These are phyloP conservation scores for Apeltes quadracus DNA, from an alignment of 2,113 vertebrate species.

Conservation along the genomic window DNA sequence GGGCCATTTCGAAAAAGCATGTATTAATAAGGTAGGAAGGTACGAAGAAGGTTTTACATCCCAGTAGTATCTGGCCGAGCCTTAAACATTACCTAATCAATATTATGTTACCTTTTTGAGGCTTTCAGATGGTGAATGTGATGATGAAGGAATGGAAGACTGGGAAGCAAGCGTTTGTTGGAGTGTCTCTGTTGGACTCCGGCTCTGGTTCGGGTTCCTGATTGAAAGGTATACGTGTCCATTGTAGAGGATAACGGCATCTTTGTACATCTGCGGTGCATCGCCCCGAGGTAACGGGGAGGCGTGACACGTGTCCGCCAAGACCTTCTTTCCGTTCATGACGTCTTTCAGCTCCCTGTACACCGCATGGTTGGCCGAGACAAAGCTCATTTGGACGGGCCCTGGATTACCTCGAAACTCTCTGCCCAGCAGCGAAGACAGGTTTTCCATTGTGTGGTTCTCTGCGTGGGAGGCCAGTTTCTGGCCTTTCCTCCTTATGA, in stretches of 20 bases:
- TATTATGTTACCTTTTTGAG: slow-evolving; percentile 23
- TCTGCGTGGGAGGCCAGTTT: neutral
- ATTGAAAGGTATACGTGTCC: slow-evolving; percentile 54
- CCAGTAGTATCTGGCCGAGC: neutral
- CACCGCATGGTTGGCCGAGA: slow-evolving; percentile 26
- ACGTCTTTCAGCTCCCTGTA: slow-evolving; percentile 40
- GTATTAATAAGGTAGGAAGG: neutral
- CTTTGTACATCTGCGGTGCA: rapidly evolving
- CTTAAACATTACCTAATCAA: neutral
- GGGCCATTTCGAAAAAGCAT: neutral
- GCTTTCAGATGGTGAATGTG: neutral
- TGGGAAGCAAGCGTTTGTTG: neutral
- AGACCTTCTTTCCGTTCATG: neutral
- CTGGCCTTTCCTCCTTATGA: slow-evolving; percentile 43
- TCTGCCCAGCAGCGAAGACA: neutral
- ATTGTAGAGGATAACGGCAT: slow-evolving; percentile 40
- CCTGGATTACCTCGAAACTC: neutral
- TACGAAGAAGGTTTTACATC: neutral
- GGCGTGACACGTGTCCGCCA: neutral
- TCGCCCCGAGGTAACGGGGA: neutral
- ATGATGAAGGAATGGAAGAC: neutral
- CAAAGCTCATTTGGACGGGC: slow-evolving; percentile 51
- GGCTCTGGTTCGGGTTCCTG: slow-evolving; percentile 8
- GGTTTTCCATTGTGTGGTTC: neutral
- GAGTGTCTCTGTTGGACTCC: neutral